Percentiles rank a stretch among this genome's conserved stretches.
Conservation (phyloP, 2,797 vertebrate genomes). For the Artibeus lituratus region DNA sequence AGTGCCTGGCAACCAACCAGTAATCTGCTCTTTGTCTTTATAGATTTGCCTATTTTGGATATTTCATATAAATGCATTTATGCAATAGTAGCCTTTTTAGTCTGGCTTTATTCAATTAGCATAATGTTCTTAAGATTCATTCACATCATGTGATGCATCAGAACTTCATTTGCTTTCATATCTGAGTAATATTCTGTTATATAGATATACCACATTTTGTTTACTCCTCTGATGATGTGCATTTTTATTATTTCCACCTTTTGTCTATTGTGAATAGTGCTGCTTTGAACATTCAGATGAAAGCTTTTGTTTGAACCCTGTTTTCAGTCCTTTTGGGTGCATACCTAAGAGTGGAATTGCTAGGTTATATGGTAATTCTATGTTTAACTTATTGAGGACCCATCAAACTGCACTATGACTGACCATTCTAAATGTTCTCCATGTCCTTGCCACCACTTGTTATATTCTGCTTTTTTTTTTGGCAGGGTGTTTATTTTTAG, state of each 20-base stretch:
- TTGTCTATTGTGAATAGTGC: not conserved
- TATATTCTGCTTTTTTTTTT: not conserved
- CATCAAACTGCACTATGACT: not conserved
- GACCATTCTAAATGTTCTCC: not conserved
- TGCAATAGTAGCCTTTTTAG: not conserved
- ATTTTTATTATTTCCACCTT: not conserved
- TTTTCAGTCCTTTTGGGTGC: not conserved
- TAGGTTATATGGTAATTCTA: not conserved
- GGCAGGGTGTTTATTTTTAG: too few relatives aligned
- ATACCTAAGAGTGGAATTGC: not conserved
- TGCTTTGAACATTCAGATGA: not conserved
- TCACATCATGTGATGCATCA: not conserved
- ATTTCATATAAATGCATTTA: not conserved
- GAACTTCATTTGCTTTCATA: not conserved
- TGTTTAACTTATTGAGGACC: not conserved
- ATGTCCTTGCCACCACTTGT: not conserved
- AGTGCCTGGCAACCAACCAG: not conserved
- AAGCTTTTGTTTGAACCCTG: not conserved
- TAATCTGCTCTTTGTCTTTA: not conserved
- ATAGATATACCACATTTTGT: not conserved
- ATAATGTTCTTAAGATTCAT: not conserved
- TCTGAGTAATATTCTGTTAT: not conserved
- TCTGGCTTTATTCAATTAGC: not conserved
- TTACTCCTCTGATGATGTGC: not conserved
- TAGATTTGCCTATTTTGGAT: not conserved